A percentile compares a stretch with the other conserved stretches of the same genome.
Conservation (phyloP, 2,888 invertebrate genomes). For the Lysandra bellargus region DNA sequence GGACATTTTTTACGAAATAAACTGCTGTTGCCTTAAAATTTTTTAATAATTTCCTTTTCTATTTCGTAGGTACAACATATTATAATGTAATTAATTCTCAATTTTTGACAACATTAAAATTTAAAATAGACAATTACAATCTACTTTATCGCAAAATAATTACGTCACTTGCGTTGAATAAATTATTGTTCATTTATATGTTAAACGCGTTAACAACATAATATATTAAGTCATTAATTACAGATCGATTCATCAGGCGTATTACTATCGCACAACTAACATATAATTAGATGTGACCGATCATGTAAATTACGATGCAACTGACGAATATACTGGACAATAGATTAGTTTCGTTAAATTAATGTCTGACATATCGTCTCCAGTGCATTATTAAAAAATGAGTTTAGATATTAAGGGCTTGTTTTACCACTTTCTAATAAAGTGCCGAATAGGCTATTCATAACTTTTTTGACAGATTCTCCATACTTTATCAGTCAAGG, state of each 20-base stretch:
- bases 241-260: neutral
- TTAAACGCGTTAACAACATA: neutral
- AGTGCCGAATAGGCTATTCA: too few relatives aligned
- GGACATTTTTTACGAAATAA: too few relatives aligned
- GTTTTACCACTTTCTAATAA: too few relatives aligned
- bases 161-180: neutral
- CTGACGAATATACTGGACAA: neutral
- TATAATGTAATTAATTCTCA: neutral
- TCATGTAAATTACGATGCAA: neutral
- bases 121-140: neutral
- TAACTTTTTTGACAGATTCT: too few relatives aligned
- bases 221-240: slow-evolving; percentile 13
- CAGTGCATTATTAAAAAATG: too few relatives aligned
- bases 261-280: slow-evolving; percentile 2
- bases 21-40: too few relatives aligned
- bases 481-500: too few relatives aligned
- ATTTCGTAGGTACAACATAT: neutral
- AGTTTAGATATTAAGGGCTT: too few relatives aligned
- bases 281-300: neutral
- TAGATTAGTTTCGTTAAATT: neutral
- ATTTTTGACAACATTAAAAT: neutral
- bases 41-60: neutral
- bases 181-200: neutral
- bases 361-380: too few relatives aligned
- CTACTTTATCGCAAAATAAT: neutral